phyloP scores from a whole-genome alignment of 2,113 vertebrate genomes.

The Rhabdomys dilectus region DNA sequence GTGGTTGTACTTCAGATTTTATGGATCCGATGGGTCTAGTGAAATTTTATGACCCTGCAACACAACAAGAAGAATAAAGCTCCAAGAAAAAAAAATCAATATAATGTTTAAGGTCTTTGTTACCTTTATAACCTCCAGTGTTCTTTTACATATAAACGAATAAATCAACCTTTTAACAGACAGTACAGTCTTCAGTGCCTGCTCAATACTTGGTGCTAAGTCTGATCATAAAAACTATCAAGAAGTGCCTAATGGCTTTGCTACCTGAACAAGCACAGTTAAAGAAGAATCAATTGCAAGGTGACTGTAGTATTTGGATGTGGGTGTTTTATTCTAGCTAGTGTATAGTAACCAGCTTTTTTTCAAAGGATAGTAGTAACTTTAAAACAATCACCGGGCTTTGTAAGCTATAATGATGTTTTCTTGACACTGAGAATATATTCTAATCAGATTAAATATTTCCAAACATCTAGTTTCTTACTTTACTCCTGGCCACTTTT shows the following conservation, averaged over 20 bases:
- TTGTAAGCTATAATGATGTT: not conserved
- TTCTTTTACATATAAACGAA: constrained; percentile 83
- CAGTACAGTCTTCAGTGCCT: constrained; percentile 58
- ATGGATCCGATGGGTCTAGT: constrained; percentile 88
- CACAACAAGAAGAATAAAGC: constrained; percentile 86
- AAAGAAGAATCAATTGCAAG: constrained; percentile 62
- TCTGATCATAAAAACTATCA: constrained; percentile 74
- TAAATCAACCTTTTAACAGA: constrained; percentile 82
- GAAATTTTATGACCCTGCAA: constrained; percentile 88
- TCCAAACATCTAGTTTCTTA: not conserved
- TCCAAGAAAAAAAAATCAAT: constrained; percentile 83
- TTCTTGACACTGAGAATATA: constrained; percentile 31
- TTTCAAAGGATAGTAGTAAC: not conserved
- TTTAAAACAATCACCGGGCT: not conserved
- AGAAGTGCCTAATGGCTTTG: constrained; percentile 74
- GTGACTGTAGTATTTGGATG: constrained; percentile 27
- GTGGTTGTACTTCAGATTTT: constrained; percentile 84
- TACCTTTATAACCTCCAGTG: constrained; percentile 83
- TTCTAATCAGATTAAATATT: constrained; percentile 39
- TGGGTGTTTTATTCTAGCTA: constrained; percentile 45
- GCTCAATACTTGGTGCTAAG: constrained; percentile 72
- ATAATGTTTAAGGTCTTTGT: constrained; percentile 83
- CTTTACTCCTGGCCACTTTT: not conserved
- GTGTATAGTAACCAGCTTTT: not conserved
- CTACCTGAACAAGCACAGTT: constrained; percentile 66